phyloP scores from a whole-genome alignment of 2,113 vertebrate genomes.

The Psettodes erumei region DNA sequence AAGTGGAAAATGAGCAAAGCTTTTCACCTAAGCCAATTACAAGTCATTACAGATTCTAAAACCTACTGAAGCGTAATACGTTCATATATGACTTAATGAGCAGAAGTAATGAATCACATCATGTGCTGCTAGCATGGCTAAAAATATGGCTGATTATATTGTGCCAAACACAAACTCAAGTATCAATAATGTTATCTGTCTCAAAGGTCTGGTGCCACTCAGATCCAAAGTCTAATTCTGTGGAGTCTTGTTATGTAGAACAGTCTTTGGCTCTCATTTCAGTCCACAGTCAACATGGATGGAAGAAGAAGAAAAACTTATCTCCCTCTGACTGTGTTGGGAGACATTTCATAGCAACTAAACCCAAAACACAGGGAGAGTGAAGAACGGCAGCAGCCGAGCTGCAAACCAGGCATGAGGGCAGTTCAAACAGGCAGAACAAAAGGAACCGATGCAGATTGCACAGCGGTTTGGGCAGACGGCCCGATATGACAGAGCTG shows the following conservation, averaged over 20 bases:
- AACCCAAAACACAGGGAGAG: conserved; percentile 67
- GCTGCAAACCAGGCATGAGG: conserved; percentile 66
- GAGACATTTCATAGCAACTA: conserved; percentile 53
- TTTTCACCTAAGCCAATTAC: background rate
- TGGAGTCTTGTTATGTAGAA: background rate
- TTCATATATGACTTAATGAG: background rate
- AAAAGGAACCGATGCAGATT: conserved; percentile 74
- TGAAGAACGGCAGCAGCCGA: conserved; percentile 60
- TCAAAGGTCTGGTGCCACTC: no score
- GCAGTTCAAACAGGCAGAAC: conserved; percentile 74
- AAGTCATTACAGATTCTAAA: background rate
- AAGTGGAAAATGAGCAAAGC: background rate
- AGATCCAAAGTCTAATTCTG: no score
- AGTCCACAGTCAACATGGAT: background rate
- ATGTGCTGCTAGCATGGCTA: no score
- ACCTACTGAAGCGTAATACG: background rate
- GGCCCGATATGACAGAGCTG: conserved; percentile 74
- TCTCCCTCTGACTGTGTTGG: conserved; percentile 19
- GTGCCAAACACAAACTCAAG: no score
- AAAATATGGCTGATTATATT: no score
- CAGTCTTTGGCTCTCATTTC: conserved; percentile 5
- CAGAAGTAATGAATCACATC: background rate
- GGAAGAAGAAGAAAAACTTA: conserved; percentile 26
- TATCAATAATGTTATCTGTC: no score
- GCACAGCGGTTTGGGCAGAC: conserved; percentile 72